These are phyloP conservation scores for Campylomormyrus numenius DNA, from an alignment of 2,113 vertebrate species.

Conservation along the genomic window DNA sequence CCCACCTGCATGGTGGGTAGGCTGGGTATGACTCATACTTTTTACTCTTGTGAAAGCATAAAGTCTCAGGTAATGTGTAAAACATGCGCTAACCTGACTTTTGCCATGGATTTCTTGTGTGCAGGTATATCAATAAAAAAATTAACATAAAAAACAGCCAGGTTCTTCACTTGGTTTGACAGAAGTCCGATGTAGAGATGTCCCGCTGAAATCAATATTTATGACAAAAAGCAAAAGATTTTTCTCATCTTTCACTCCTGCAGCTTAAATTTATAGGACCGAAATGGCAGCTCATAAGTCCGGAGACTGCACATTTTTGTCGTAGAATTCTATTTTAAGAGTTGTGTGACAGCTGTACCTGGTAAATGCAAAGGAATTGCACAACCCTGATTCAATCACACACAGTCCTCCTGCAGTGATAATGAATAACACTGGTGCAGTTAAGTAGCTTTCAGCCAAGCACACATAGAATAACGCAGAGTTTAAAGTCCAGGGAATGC, in stretches of 20 bases:
- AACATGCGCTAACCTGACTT: background rate
- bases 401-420: background rate
- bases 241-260: background rate
- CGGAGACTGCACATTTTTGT: background rate
- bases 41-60: background rate
- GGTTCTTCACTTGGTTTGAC: background rate
- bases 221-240: background rate
- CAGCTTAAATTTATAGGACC: background rate
- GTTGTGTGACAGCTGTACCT: background rate
- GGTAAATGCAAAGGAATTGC: background rate
- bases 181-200: background rate
- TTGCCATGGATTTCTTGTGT: background rate
- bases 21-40: background rate
- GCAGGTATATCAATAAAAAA: background rate
- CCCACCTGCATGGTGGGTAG: background rate
- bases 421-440: background rate
- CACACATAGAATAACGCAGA: background rate
- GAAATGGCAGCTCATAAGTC: background rate
- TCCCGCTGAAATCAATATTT: background rate
- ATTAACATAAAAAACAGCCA: background rate
- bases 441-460: background rate
- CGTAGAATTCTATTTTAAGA: background rate
- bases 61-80: background rate
- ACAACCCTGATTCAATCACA: background rate
- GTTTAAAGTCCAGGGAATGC: background rate